Evolutionary conservation across 2,888 invertebrate genomes (phyloP).

Genomic region (Lapara coniferarum): DNA sequence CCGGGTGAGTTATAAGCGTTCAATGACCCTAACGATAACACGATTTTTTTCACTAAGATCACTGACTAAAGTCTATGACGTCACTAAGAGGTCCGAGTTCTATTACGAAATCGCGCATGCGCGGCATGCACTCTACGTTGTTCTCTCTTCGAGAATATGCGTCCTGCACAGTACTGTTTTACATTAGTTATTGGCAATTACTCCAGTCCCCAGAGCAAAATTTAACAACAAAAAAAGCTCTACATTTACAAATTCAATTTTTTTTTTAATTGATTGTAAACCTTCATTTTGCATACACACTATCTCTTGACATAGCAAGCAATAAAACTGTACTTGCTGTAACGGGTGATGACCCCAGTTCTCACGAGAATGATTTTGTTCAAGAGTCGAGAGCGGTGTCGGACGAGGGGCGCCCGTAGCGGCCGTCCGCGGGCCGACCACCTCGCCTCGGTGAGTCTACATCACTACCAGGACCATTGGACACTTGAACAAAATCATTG

Average conservation of each 20-base stretch:
- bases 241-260: not conserved
- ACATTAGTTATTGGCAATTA: not conserved
- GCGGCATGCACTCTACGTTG: too few relatives aligned
- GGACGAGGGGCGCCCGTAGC: constrained; percentile 71
- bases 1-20: too few relatives aligned
- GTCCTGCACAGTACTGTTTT: too few relatives aligned
- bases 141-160: too few relatives aligned
- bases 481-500: constrained; percentile 65
- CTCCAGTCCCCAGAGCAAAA: too few relatives aligned
- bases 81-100: too few relatives aligned
- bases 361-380: constrained; percentile 77
- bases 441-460: constrained; percentile 71
- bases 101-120: too few relatives aligned
- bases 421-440: constrained; percentile 56
- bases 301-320: not conserved
- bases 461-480: constrained; percentile 40
- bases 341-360: constrained; percentile 32
- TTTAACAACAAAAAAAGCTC: too few relatives aligned
- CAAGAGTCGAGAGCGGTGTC: constrained; percentile 77
- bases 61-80: too few relatives aligned
- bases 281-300: not conserved
- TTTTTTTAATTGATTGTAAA: not conserved
- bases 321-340: not conserved
- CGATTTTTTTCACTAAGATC: too few relatives aligned
- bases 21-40: too few relatives aligned